Conservation (phyloP, 2,888 invertebrate genomes). For the Lymantria dispar region DNA sequence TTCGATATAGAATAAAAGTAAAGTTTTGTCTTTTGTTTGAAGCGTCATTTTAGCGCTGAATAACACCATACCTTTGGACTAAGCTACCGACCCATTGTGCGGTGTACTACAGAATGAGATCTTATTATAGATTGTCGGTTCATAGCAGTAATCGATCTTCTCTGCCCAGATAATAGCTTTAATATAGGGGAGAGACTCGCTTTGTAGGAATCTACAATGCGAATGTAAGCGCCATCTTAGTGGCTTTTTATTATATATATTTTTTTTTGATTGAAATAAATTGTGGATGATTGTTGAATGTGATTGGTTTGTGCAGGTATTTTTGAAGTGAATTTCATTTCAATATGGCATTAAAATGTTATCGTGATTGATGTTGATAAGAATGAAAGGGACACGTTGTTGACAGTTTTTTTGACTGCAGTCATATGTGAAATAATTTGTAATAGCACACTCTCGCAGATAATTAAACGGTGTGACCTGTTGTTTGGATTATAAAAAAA, state of each 20-base stretch:
- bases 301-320: neutral
- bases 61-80: slow-evolving; percentile 36
- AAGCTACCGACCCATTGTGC: slow-evolving; percentile 42
- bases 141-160: slow-evolving; percentile 46
- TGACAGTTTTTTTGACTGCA: too few relatives aligned
- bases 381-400: too few relatives aligned
- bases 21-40: neutral
- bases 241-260: slow-evolving; percentile 16
- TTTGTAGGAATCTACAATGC: slow-evolving; percentile 26
- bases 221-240: slow-evolving; percentile 32
- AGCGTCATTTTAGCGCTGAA: slow-evolving; percentile 30
- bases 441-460: too few relatives aligned
- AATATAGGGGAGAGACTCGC: slow-evolving; percentile 33
- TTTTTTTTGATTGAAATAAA: slow-evolving; percentile 10
- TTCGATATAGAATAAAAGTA: too few relatives aligned
- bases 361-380: too few relatives aligned
- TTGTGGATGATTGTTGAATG: slow-evolving; percentile 8
- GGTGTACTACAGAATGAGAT: slow-evolving; percentile 50
- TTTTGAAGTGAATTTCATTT: too few relatives aligned
- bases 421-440: too few relatives aligned
- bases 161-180: slow-evolving; percentile 39
- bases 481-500: too few relatives aligned
- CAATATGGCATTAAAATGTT: too few relatives aligned
- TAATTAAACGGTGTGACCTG: too few relatives aligned
- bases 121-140: slow-evolving; percentile 58